These are phyloP conservation scores for Bombus fervidus DNA, from an alignment of 1,140 invertebrate species.

Conservation along the genomic window DNA sequence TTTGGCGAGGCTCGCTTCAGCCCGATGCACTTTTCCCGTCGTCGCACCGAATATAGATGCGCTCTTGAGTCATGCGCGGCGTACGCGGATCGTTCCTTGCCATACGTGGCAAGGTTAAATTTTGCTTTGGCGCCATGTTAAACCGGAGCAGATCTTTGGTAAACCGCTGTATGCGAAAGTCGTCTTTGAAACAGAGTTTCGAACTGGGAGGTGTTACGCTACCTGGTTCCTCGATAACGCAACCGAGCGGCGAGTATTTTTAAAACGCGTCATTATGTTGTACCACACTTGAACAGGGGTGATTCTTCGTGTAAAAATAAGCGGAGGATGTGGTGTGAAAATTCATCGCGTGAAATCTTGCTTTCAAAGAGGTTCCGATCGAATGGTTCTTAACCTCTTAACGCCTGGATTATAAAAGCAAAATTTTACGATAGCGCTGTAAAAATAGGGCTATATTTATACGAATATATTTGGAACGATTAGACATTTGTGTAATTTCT, in stretches of 20 bases:
- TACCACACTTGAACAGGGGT: background rate
- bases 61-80: constrained; percentile 47
- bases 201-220: background rate
- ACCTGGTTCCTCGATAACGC: background rate
- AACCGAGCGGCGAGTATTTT: background rate
- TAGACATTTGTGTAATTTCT: background rate
- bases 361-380: background rate
- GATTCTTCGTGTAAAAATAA: background rate
- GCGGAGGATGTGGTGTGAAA: background rate
- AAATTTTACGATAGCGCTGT: background rate
- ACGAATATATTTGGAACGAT: background rate
- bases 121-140: background rate
- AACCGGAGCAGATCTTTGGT: background rate
- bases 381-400: background rate
- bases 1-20: constrained; percentile 71
- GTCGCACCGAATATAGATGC: constrained; percentile 63
- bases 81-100: constrained; percentile 43
- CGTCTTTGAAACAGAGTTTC: background rate
- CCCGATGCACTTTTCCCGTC: constrained; percentile 53
- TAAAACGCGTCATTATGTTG: background rate
- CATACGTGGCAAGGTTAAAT: constrained; percentile 50
- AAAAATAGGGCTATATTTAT: background rate
- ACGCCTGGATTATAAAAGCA: background rate
- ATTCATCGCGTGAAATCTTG: background rate
- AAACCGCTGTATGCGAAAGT: background rate